Conservation (phyloP, 2,888 invertebrate genomes). For the Cheilosia impressa region DNA sequence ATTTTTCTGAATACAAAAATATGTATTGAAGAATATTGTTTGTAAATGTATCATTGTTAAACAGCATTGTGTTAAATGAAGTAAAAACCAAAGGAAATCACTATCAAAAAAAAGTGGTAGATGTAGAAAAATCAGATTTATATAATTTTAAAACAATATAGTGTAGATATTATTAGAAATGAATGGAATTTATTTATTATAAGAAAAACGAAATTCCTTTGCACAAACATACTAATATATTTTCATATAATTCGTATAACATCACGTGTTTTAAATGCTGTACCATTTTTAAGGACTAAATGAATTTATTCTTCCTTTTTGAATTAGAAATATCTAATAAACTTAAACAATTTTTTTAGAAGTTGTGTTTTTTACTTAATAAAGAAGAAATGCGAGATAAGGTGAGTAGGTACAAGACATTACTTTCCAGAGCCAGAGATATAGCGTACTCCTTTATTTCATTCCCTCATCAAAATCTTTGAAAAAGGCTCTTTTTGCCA, state of each 20-base stretch:
- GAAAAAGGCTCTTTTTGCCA: too few species aligned
- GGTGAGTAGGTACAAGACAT: too few species aligned
- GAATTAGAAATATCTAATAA: background rate
- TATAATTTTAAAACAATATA: slow-evolving; percentile 19
- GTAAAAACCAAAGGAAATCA: background rate
- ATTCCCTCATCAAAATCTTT: too few species aligned
- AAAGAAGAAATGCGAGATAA: too few species aligned
- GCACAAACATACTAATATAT: slow-evolving; percentile 45
- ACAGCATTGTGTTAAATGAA: too few species aligned
- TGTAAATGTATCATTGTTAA: background rate
- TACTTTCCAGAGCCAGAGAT: too few species aligned
- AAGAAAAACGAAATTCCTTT: slow-evolving; percentile 21
- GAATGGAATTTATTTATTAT: slow-evolving; percentile 38
- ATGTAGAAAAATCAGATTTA: slow-evolving; percentile 25
- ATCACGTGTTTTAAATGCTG: slow-evolving; percentile 49
- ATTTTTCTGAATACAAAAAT: too few species aligned
- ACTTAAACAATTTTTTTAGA: background rate
- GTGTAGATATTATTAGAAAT: slow-evolving; percentile 24
- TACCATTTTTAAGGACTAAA: slow-evolving; percentile 48
- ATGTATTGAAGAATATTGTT: too few species aligned
- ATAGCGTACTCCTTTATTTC: too few species aligned
- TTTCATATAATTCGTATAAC: slow-evolving; percentile 36
- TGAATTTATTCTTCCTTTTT: slow-evolving; percentile 43
- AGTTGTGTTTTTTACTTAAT: background rate
- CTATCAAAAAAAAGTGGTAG: slow-evolving; percentile 3